These are phyloP conservation scores for Imbricaverruca yamaguchii DNA, from an alignment of 2,888 invertebrate species.

Conservation along the genomic window DNA sequence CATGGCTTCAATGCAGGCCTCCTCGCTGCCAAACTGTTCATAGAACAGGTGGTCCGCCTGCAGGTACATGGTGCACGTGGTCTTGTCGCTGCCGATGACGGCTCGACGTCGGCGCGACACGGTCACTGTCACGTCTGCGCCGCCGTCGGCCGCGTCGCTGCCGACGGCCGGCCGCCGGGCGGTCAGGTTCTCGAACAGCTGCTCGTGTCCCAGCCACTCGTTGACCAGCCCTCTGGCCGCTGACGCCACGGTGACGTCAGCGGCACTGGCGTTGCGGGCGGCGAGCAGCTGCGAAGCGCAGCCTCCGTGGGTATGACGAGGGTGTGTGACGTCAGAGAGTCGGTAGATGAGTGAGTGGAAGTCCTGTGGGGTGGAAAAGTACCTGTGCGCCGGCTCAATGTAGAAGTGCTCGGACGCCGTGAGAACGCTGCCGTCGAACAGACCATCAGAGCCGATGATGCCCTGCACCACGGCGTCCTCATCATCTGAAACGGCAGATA, in stretches of 20 bases:
- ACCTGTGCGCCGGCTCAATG: conserved; percentile 69
- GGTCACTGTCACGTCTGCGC: background rate
- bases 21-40: conserved; percentile 85
- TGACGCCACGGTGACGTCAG: conserved; percentile 12
- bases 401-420: conserved; percentile 69
- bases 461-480: conserved; percentile 74
- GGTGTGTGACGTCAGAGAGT: conserved; percentile 58
- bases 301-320: conserved; percentile 40
- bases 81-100: conserved; percentile 69
- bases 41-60: conserved; percentile 96
- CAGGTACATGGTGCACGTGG: conserved; percentile 88
- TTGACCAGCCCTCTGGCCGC: background rate
- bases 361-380: conserved; percentile 41
- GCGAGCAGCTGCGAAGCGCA: conserved; percentile 52
- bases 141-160: background rate
- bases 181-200: background rate
- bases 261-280: conserved; percentile 22
- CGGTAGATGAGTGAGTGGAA: conserved; percentile 81
- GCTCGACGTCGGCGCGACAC: conserved; percentile 23
- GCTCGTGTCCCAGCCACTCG: conserved; percentile 15
- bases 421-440: conserved; percentile 81
- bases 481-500: conserved; percentile 53
- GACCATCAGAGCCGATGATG: conserved; percentile 72
- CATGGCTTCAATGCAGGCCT: conserved; percentile 91
- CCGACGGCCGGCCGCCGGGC: background rate